Evolutionary conservation across 92 coral and sea anemone genomes (phyloP).

Genomic region (Parazoanthus darwini): DNA sequence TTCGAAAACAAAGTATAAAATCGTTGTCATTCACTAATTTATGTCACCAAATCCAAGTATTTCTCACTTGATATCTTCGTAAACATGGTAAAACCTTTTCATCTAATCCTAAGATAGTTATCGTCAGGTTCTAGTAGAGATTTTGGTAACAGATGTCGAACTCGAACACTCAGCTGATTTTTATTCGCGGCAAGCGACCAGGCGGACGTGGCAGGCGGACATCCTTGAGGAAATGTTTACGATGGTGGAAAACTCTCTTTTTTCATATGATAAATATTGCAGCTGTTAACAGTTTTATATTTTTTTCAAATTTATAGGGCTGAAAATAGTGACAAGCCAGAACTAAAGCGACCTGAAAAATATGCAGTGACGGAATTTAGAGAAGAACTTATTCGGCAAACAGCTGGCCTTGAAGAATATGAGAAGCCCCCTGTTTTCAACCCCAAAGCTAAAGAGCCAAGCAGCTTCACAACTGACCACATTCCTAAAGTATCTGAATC

Average conservation of each 20-base stretch:
- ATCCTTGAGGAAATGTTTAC: slow-evolving; percentile 16
- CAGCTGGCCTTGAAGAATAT: slow-evolving; percentile 45
- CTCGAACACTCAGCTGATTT: too few relatives aligned
- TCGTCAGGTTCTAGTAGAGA: too few relatives aligned
- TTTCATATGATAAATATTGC: slow-evolving; percentile 4
- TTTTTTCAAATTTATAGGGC: slow-evolving; percentile 1
- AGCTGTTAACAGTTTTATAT: slow-evolving; percentile 7
- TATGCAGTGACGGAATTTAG: neutral
- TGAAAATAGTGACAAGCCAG: slow-evolving; percentile 11
- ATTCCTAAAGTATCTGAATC: slow-evolving; percentile 4
- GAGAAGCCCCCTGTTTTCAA: slow-evolving; percentile 35
- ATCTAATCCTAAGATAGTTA: too few relatives aligned
- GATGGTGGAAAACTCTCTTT: slow-evolving; percentile 11
- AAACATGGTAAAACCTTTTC: too few relatives aligned
- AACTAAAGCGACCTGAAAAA: slow-evolving; percentile 8
- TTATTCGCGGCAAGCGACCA: too few relatives aligned
- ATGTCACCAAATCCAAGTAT: too few relatives aligned
- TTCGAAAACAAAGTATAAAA: too few relatives aligned
- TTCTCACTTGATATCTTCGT: too few relatives aligned
- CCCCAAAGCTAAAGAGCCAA: slow-evolving; percentile 9
- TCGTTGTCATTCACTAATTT: too few relatives aligned
- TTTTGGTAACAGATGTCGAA: too few relatives aligned
- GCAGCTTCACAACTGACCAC: slow-evolving; percentile 33
- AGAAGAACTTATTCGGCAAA: slow-evolving; percentile 35
- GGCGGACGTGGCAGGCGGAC: neutral